phyloP scores from a whole-genome alignment of 2,888 invertebrate species.

The Tuberolachnus salignus region DNA sequence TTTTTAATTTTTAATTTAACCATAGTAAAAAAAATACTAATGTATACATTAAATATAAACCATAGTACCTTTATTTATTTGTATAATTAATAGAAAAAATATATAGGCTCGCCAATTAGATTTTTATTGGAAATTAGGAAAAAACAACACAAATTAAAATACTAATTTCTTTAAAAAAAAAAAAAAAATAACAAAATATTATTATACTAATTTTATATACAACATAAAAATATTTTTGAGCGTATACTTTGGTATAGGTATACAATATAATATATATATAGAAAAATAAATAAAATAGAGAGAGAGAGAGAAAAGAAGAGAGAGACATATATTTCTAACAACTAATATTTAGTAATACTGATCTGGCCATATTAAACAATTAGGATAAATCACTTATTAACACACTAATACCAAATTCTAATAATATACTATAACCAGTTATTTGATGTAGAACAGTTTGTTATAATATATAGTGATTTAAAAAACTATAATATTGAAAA shows the following conservation, averaged over 20 bases:
- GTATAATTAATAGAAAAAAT: neutral
- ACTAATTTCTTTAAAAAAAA: neutral
- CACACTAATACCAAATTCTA: conserved; percentile 16
- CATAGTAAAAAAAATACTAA: neutral
- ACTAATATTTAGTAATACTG: conserved; percentile 48
- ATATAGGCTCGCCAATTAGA: neutral
- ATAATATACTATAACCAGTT: conserved; percentile 2
- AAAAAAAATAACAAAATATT: conserved; percentile 22
- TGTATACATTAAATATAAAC: neutral
- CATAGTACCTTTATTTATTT: neutral
- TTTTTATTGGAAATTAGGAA: conserved; percentile 6
- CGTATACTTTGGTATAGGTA: conserved; percentile 51
- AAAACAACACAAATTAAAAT: conserved; percentile 13
- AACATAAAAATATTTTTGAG: conserved; percentile 46
- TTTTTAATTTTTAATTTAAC: neutral
- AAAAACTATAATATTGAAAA: neutral
- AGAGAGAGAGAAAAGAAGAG: no score
- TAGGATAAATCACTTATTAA: conserved; percentile 17
- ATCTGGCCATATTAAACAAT: conserved; percentile 57
- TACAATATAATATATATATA: conserved; percentile 13
- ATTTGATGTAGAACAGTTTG: neutral
- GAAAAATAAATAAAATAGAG: neutral
- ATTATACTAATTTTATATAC: conserved; percentile 39
- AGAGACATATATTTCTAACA: conserved; percentile 14
- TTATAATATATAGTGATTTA: conserved; percentile 1